phyloP scores from a whole-genome alignment of 2,797 vertebrate species.

The Argya squamiceps region DNA sequence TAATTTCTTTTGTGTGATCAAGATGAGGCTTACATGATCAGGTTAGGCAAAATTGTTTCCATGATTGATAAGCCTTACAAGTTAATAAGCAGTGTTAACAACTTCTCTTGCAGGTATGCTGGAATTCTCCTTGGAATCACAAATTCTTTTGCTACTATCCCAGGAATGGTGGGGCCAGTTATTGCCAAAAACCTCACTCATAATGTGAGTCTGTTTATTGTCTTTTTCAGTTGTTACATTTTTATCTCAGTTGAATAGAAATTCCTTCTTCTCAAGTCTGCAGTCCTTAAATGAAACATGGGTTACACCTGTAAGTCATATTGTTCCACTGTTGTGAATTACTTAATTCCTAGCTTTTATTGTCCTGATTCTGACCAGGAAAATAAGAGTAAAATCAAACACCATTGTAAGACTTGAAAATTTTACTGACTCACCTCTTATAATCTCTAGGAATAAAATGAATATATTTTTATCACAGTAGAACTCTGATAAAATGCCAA shows the following conservation, averaged over 20 bases:
- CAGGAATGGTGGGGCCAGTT: slow-evolving; percentile 95
- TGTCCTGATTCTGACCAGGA: not conserved
- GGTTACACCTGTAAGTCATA: not conserved
- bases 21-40: not conserved
- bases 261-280: not conserved
- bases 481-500: not conserved
- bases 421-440: not conserved
- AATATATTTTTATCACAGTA: not conserved
- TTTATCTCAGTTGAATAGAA: not conserved
- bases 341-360: not conserved
- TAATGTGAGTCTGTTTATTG: slow-evolving; percentile 80
- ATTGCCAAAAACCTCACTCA: slow-evolving; percentile 89
- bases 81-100: not conserved
- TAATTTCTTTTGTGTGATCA: not conserved
- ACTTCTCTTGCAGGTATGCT: slow-evolving; percentile 84
- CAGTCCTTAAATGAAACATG: not conserved
- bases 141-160: slow-evolving; percentile 96
- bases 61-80: not conserved
- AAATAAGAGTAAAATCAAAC: not conserved
- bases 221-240: not conserved
- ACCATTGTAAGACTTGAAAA: not conserved
- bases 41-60: not conserved
- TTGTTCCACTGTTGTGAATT: not conserved
- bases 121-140: slow-evolving; percentile 97
- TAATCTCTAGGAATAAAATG: not conserved